Evolutionary conservation across 2,113 vertebrate species (phyloP).

Genomic region (Rhinoderma darwinii): DNA sequence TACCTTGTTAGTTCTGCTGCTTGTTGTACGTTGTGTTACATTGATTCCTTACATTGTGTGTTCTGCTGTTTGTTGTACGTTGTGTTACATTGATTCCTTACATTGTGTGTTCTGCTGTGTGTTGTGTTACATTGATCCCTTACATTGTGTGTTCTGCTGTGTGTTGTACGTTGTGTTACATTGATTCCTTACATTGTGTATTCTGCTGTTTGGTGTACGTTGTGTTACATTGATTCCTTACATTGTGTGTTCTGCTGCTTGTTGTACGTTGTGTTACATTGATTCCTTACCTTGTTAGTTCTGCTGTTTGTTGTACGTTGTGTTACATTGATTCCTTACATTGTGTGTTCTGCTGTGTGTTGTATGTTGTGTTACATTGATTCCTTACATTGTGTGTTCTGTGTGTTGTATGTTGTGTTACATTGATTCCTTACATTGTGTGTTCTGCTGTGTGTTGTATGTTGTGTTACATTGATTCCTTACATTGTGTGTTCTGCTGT

Average conservation of each 20-base stretch:
- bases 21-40: not conserved
- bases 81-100: not conserved
- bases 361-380: too few species aligned
- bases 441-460: not conserved
- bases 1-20: not conserved
- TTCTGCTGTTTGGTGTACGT: not conserved
- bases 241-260: not conserved
- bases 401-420: not conserved
- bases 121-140: not conserved
- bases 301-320: not conserved
- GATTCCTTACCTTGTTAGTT: not conserved
- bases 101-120: not conserved
- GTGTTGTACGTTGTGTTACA: not conserved
- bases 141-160: not conserved
- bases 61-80: not conserved
- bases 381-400: not conserved
- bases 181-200: not conserved
- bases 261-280: too few species aligned
- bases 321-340: not conserved
- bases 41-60: not conserved
- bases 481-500: not conserved
- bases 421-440: not conserved
- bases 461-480: not conserved
- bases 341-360: not conserved
- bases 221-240: not conserved